phyloP scores from a whole-genome alignment of 2,797 vertebrate species.

The Phalanger gymnotis region DNA sequence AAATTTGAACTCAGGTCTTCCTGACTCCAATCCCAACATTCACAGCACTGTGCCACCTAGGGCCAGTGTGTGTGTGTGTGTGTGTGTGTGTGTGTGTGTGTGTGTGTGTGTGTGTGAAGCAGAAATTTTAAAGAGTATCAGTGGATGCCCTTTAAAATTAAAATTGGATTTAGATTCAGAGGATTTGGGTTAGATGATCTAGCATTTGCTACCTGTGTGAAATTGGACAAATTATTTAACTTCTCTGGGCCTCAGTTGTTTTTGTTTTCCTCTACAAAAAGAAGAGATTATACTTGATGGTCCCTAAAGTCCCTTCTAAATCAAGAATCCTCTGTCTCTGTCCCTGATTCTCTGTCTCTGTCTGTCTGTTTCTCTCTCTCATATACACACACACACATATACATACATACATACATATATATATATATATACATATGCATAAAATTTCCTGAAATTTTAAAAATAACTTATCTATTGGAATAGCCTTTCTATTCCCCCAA shows the following conservation, averaged over 20 bases:
- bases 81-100: background rate
- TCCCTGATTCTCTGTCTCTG: too few species aligned
- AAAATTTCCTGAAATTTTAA: background rate
- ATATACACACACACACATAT: too few species aligned
- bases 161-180: background rate
- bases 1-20: background rate
- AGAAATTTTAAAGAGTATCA: background rate
- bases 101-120: background rate
- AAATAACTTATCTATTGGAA: background rate
- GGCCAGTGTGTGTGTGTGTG: too few species aligned
- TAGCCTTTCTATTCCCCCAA: background rate
- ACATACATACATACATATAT: too few species aligned
- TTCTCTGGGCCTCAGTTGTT: background rate
- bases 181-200: background rate
- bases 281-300: background rate
- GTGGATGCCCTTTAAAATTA: background rate
- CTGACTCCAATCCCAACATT: background rate
- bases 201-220: background rate
- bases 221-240: background rate
- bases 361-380: too few species aligned
- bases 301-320: background rate
- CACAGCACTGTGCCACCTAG: background rate
- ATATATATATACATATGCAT: background rate
- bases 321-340: background rate
- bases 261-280: background rate